Base-by-base conservation (phyloP, 1,140 invertebrate species). In the Drosophila asahinai region DNA sequence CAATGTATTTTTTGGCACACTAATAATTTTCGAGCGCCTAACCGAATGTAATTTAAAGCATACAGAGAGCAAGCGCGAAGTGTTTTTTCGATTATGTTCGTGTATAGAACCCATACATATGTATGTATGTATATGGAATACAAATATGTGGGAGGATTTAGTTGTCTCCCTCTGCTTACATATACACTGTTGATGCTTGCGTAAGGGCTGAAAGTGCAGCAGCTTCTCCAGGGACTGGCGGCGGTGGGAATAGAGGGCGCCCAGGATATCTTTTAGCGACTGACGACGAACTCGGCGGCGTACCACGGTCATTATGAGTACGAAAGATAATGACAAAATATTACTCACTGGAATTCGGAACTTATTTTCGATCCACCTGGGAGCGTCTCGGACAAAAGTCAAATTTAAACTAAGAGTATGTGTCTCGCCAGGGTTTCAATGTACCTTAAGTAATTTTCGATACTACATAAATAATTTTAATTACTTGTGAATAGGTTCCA, bases 141-240 rank as follows among this genome's bases (percentile, higher is more conserved):
- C 27, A 27, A 27, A 11, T 11, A 36, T 36, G 30, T 36, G 9
- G 33, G 33, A 9, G 7, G 30, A 0, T 33, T 30, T 33, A 33
- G 30, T 8, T 33, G 30, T 14, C 15, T 15, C 15, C 2, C 7
- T 42, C 40, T 42, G 40, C 40, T 83, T 83, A 83, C 81, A 79
- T 63, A 81, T 67, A 36, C 78, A 43, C 61, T 83, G 81, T 7
- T 62, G 70, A n/a, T 80, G 79, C 62, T 66, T 70, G 14, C 60
- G 81, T 58, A 83, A 47, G 30, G 62, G 64, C 40, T 83, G 81
- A 38, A 81, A 79, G 51, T 79, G 68, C 5, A 79, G 68, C 36
- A 83, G 59, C 47, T 83, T 82, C 38, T 84, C 84, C 43, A 82
- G 67, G 5, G 84, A 87, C 57, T 83, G 80, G 19, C 84, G 84